Base-by-base conservation (phyloP, 1,140 invertebrate species). In the Nebria ingens region DNA sequence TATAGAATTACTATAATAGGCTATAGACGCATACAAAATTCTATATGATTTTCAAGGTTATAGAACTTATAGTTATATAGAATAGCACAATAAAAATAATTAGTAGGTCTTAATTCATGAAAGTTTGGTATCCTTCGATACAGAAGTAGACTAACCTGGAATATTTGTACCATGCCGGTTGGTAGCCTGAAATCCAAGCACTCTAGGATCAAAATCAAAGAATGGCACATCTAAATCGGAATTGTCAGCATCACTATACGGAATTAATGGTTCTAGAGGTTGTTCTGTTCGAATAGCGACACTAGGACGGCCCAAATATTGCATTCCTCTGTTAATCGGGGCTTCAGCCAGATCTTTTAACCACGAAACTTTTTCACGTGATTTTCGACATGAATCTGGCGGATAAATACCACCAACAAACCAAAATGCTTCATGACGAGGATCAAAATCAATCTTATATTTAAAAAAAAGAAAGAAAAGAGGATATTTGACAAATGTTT, bases 371-470 rank as follows among this genome's bases (percentile, higher is more conserved):
- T 70, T 61, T 51, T 68, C 61, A 59, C 72, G 74, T 34, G 59
- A 67, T 53, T 68, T 75, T 3, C 66, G 65, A 2, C 77, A 61
- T 60, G 64, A 64, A 38, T 65, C 56, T n/a, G 78, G 72, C 1
- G 79, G 75, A 60, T 80, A 66, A 59, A 87, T 75, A 56, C 85
- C 84, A 57, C 88, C 87, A 54, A 78, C 76, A 61, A 76, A 77
- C 89, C 89, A 91, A 68, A 86, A 89, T 49, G 87, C 81, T 76
- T 91, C 88, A 61, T 85, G 70, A 29, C 87, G 73, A 4, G 89
- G 84, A 58, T 86, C 78, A 65, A 77, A 74, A 69, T 91, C 87
- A 42, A 84, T 68, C 77, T 83, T 58, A 55, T 51, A 19, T 22
- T 12, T 21, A 38, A n/a, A 21, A 2, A 45, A 12, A 53, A 21